These are phyloP conservation scores for Agrochola litura DNA, from an alignment of 2,888 invertebrate genomes.

Conservation along the genomic window DNA sequence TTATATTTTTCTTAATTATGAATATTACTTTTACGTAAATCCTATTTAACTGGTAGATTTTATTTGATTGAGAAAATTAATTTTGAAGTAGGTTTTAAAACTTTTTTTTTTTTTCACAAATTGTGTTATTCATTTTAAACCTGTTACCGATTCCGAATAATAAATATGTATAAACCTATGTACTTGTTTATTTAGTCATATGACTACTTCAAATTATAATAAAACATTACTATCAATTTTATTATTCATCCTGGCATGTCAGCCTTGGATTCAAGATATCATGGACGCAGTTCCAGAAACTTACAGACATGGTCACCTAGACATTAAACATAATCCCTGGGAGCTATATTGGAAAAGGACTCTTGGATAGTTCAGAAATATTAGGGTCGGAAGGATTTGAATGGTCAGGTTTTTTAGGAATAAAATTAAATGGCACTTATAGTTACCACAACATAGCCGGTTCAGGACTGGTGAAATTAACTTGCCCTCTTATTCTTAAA, in stretches of 20 bases:
- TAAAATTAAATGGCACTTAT: too few species aligned
- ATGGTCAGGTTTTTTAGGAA: too few species aligned
- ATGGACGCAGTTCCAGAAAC: background rate
- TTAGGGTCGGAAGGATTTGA: too few species aligned
- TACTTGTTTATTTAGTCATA: background rate
- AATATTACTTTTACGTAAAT: background rate
- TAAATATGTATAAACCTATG: background rate
- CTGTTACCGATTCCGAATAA: constrained; percentile 6
- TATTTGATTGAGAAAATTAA: background rate
- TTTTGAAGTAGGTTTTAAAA: background rate
- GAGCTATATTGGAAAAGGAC: background rate
- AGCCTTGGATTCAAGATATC: background rate
- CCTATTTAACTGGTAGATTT: background rate
- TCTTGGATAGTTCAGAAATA: background rate
- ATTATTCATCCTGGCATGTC: background rate
- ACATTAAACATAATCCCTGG: background rate
- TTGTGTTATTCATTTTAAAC: background rate
- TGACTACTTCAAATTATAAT: too few species aligned
- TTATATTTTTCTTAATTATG: background rate
- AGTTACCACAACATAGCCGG: background rate
- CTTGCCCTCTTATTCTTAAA: background rate
- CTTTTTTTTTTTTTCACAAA: background rate
- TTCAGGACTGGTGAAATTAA: background rate
- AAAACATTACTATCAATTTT: background rate
- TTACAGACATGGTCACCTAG: background rate